Base-by-base conservation (phyloP, 2,113 vertebrate species). In the Circaetus gallicus region DNA sequence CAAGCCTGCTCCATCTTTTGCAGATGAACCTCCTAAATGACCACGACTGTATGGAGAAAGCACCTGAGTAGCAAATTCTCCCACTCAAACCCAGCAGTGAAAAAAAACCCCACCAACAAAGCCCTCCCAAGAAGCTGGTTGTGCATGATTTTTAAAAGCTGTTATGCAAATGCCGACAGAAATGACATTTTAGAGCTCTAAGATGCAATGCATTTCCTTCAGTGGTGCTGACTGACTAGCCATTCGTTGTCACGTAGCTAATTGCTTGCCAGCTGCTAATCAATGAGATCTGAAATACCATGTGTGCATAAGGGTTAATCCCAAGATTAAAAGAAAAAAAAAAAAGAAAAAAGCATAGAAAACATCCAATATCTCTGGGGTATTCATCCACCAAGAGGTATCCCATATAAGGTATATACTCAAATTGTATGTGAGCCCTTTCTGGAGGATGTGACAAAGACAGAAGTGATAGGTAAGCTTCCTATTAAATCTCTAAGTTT, bases 181-280 rank as follows among this genome's bases (percentile, higher is more conserved):
- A 88, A 34, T 49, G 79, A 56, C 72, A 85, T 90, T 97, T 95
- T 45, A 36, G 52, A 92, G 67, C 56, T 77, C 10, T 25, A 43
- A 34, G 49, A n/a, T 38, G 45, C 43, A 47, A 32, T 24, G 29
- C 10, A 3, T 73, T 79, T 69, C 28, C 59, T 69, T 45, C 67
- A 52, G 49, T 12, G 29, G 66, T n/a, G 26, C 65, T 80, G 67
- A 58, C 1, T 88, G 79, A 89, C 71, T 38, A 70, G 69, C 56
- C 49, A 36, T 67, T 81, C 77, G 40, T 24, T 49, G 66, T 52
- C 61, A 93, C 1, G 0, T 26, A 72, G 62, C 53, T 89, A 72
- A 73, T 56, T 91, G 61, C 32, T 92, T 86, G 70, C 49, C n/a
- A 61, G 55, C 81, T 89, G 81, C 62, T 70, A 71, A 91, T 94